Base-by-base conservation (phyloP, 2,888 invertebrate genomes). In the Melinopterus prodromus region DNA sequence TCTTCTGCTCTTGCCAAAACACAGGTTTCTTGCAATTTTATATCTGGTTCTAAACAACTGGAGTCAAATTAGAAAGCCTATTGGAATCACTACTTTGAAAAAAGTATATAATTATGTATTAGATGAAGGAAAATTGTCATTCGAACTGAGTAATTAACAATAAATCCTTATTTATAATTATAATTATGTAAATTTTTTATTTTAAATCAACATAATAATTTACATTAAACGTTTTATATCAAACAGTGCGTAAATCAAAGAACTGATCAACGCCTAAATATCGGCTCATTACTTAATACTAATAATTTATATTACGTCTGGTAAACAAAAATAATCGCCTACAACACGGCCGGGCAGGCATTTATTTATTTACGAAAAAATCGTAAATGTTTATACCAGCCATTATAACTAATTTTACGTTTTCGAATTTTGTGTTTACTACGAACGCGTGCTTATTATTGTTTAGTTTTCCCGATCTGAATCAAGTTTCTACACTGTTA, bases 401-500 rank as follows among this genome's bases (percentile, higher is more conserved):
- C 77, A 79, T 80, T 79, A 80, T 80, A 80, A 77, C 79, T 71
- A 80, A 80, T 80, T 80, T 78, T 80, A 80, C 78, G 80, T 77
- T 78, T 78, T 74, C 74, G 26, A 74, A 74, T 74, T 74, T 74
- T 74, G 36, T 37, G 74, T 74, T 74, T 74, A 74, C 74, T 74
- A 74, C 74, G 74, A 37, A 35, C 35, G 35, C 74, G 74, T 74
- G 74, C 74, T 74, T 74, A 37, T 74, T 74, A 74, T 74, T 74
- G 74, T 74, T 74, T 74, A 74, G 74, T 35, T 74, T 74, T 74
- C 74, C 36, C 36, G 12, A 37, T 35, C n/a, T 74, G 74, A 74
- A 74, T 74, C 74, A 35, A 26, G 37, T 36, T 74, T 26, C 35
- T 74, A 74, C 74, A 35, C 74, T 53, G 74, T 74, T 74, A n/a